Percentiles rank a stretch among this genome's conserved stretches.
These are phyloP conservation scores for Natator depressus DNA, from an alignment of 2,113 vertebrate genomes.

Conservation along the genomic window DNA sequence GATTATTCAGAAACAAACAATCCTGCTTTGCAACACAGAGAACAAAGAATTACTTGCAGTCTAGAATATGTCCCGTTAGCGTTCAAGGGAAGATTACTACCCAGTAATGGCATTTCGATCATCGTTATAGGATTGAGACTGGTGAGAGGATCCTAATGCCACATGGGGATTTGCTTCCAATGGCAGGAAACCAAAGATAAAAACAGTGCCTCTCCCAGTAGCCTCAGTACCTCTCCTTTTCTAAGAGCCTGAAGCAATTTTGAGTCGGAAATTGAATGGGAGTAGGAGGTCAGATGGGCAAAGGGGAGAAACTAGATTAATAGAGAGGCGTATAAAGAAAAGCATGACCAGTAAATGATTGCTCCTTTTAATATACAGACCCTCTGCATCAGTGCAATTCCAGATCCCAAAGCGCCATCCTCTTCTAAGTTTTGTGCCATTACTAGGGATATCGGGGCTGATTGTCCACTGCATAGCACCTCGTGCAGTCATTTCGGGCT, in stretches of 20 bases:
- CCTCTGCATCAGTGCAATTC: neutral
- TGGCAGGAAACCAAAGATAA: neutral
- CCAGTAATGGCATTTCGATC: neutral
- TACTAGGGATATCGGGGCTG: neutral
- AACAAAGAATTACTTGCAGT: neutral
- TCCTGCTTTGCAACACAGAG: neutral
- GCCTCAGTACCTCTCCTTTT: neutral
- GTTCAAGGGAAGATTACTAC: neutral
- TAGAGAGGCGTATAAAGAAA: neutral
- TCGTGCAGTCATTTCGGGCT: accelerated
- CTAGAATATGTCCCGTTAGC: neutral
- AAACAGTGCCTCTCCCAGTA: neutral
- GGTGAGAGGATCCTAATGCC: accelerated
- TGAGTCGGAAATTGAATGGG: neutral
- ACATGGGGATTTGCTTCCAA: neutral
- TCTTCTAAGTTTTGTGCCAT: neutral
- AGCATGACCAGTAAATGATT: neutral
- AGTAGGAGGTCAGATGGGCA: neutral
- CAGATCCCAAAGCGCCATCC: neutral
- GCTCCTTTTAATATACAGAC: neutral
- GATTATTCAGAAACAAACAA: constrained; percentile 50
- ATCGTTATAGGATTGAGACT: neutral
- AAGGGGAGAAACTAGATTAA: neutral
- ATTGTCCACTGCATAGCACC: neutral
- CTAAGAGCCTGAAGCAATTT: neutral